These are phyloP conservation scores for Melanogrammus aeglefinus DNA, from an alignment of 2,797 vertebrate species.

Conservation along the genomic window DNA sequence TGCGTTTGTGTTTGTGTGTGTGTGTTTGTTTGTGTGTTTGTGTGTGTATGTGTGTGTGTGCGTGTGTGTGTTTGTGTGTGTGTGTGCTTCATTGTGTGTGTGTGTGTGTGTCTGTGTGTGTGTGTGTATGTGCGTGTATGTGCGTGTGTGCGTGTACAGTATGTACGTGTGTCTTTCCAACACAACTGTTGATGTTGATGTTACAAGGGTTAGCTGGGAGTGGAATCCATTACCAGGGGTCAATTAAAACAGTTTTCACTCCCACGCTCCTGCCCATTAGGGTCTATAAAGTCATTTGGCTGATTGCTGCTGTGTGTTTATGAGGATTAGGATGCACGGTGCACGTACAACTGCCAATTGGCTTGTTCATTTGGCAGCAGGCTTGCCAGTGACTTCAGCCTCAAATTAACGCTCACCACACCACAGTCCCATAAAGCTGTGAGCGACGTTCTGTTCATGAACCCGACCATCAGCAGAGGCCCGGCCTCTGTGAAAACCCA, in stretches of 20 bases:
- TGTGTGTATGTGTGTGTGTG: background rate
- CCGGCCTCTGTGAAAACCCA: background rate
- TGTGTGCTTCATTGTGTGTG: no score
- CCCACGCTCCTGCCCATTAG: slow-evolving; percentile 24
- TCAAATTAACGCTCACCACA: slow-evolving; percentile 45
- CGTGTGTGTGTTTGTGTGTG: background rate
- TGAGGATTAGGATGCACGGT: slow-evolving; percentile 37
- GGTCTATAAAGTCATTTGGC: slow-evolving; percentile 45
- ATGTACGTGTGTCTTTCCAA: background rate
- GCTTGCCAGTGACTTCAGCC: slow-evolving; percentile 42
- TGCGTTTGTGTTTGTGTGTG: no score
- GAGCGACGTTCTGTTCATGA: background rate
- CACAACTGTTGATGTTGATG: background rate
- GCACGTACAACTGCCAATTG: slow-evolving; percentile 37
- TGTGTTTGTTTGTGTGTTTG: no score
- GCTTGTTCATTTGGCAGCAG: slow-evolving; percentile 48
- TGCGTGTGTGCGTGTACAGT: background rate
- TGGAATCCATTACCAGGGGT: slow-evolving; percentile 38
- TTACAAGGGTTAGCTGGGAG: background rate
- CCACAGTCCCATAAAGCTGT: slow-evolving; percentile 27
- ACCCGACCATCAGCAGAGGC: background rate
- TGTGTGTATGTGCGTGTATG: background rate
- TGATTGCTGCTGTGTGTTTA: slow-evolving; percentile 35
- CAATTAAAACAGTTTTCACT: slow-evolving; percentile 40
- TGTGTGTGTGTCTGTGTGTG: no score